Conservation (phyloP, 1,140 invertebrate genomes). For the Heliconius hewitsoni region DNA sequence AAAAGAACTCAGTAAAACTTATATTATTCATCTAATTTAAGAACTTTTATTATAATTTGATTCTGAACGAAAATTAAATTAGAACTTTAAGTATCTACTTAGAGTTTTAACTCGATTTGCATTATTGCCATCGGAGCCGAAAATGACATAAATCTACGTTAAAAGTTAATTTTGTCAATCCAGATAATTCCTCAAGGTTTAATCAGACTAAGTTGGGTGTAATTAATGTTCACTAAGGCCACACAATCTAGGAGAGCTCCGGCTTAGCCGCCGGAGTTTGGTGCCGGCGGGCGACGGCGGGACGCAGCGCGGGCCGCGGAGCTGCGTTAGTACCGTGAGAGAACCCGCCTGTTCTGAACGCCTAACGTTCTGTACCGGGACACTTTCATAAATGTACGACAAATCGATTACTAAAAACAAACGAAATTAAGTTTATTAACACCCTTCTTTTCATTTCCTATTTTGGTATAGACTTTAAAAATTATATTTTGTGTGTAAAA, state of each 20-base stretch:
- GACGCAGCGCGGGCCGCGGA: constrained; percentile 42
- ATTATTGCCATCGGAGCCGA: constrained; percentile 29
- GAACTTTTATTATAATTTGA: constrained; percentile 12
- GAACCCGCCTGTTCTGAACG: constrained; percentile 52
- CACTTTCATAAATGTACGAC: constrained; percentile 36
- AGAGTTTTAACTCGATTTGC: constrained; percentile 37
- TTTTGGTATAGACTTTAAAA: too few relatives aligned
- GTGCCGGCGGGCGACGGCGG: constrained; percentile 47
- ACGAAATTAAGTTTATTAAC: constrained; percentile 29
- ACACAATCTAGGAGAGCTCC: constrained; percentile 77
- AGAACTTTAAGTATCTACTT: constrained; percentile 38
- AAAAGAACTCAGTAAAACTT: constrained; percentile 19
- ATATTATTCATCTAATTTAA: constrained; percentile 17
- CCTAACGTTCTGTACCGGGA: constrained; percentile 33
- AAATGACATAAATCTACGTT: constrained; percentile 77
- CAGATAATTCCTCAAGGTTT: constrained; percentile 80
- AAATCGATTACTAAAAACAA: constrained; percentile 51
- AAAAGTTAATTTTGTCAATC: constrained; percentile 81
- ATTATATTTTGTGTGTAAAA: neutral
- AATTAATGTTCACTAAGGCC: constrained; percentile 80
- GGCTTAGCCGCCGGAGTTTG: constrained; percentile 64
- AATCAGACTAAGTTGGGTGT: constrained; percentile 80
- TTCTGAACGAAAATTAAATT: constrained; percentile 32
- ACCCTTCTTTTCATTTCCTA: neutral
- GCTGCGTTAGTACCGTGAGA: constrained; percentile 57